These are phyloP conservation scores for Etheostoma nigrum DNA, from an alignment of 2,797 vertebrate genomes.

Conservation along the genomic window DNA sequence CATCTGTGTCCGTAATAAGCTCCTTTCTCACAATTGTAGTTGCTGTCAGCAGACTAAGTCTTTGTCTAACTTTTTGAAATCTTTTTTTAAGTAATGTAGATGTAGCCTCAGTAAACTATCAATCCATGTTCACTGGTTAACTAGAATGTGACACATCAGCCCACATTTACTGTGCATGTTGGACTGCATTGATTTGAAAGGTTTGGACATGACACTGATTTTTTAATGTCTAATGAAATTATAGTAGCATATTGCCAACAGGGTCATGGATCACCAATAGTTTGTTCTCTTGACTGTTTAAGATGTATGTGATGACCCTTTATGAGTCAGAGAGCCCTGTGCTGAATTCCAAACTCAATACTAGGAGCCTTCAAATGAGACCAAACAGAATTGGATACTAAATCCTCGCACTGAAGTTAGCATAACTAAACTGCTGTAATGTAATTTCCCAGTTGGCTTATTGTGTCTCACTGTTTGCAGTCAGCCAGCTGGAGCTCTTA, in stretches of 20 bases:
- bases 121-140: background rate
- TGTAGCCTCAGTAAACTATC: background rate
- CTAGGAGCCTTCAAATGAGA: constrained; percentile 51
- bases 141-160: background rate
- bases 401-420: constrained; percentile 33
- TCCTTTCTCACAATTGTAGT: no score
- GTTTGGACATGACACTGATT: background rate
- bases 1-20: no score
- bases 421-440: constrained; percentile 52
- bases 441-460: constrained; percentile 62
- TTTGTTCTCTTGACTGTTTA: constrained; percentile 36
- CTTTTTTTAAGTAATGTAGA: no score
- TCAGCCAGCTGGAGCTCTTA: constrained; percentile 28
- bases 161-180: background rate
- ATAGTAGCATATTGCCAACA: constrained; percentile 1
- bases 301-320: constrained; percentile 40
- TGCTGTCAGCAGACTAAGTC: no score
- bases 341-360: constrained; percentile 53
- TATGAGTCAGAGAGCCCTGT: constrained; percentile 21
- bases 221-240: constrained; percentile 6
- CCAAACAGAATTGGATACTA: constrained; percentile 26
- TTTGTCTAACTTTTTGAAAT: no score
- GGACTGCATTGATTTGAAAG: background rate
- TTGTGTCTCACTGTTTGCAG: constrained; percentile 28
- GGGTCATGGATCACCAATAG: constrained; percentile 29